A percentile compares a stretch with the other conserved stretches of the same genome.
Evolutionary conservation across 2,797 vertebrate genomes (phyloP).

Genomic region (Sparidentex hasta): DNA sequence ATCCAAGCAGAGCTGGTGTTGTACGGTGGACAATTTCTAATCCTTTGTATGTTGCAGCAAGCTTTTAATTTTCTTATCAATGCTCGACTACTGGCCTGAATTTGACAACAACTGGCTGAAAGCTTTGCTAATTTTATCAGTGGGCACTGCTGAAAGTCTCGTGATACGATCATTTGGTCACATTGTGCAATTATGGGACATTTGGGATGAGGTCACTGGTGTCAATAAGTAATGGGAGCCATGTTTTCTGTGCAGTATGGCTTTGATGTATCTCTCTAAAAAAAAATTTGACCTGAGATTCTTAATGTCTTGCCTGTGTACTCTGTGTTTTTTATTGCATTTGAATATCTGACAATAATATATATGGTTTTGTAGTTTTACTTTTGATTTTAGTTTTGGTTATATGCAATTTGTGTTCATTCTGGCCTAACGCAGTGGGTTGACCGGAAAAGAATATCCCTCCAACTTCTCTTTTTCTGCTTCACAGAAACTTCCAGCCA

Average conservation of each 20-base stretch:
- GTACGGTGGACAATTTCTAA: not conserved
- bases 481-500: slow-evolving; percentile 55
- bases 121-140: slow-evolving; percentile 51
- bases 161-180: slow-evolving; percentile 32
- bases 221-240: not conserved
- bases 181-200: not conserved
- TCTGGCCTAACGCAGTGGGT: not conserved
- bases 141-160: slow-evolving; percentile 26
- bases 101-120: slow-evolving; percentile 25
- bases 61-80: slow-evolving; percentile 47
- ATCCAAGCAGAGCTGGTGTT: not conserved
- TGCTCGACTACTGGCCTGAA: slow-evolving; percentile 8
- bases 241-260: not conserved
- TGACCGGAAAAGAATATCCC: slow-evolving; percentile 13
- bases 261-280: not conserved
- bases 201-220: slow-evolving; percentile 14
- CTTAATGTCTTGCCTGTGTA: not conserved
- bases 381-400: slow-evolving; percentile 16
- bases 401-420: not conserved
- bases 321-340: not conserved
- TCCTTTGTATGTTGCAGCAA: slow-evolving; percentile 31
- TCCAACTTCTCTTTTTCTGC: slow-evolving; percentile 51
- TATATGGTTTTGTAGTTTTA: slow-evolving; percentile 13
- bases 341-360: slow-evolving; percentile 24
- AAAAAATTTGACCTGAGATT: slow-evolving; percentile 5